phyloP scores from a whole-genome alignment of 2,888 invertebrate genomes.

The Eilema sororculum region DNA sequence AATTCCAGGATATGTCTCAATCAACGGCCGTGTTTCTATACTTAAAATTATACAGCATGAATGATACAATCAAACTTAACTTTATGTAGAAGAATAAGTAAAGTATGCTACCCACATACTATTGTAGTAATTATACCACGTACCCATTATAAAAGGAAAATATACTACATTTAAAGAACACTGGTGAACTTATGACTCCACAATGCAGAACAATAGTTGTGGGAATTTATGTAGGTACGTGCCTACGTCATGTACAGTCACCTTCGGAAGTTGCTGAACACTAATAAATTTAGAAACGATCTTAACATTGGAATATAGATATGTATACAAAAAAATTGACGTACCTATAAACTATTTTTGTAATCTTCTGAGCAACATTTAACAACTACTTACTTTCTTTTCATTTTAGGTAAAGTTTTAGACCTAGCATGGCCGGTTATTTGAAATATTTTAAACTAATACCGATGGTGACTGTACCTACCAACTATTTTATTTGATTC shows the following conservation, averaged over 20 bases:
- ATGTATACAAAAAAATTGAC: neutral
- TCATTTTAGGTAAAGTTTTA: neutral
- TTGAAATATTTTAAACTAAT: neutral
- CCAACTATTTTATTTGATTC: neutral
- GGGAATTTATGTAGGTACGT: constrained; percentile 6
- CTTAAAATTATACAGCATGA: neutral
- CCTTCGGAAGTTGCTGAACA: neutral
- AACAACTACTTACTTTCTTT: too few species aligned
- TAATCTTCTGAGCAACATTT: neutral
- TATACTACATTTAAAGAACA: neutral
- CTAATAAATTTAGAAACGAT: neutral
- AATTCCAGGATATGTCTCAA: too few species aligned
- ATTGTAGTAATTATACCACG: neutral
- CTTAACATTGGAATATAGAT: neutral
- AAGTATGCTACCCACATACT: neutral
- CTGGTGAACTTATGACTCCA: neutral
- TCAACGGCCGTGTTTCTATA: neutral
- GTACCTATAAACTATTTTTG: neutral
- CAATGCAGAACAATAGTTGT: neutral
- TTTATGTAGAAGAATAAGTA: neutral
- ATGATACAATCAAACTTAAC: constrained; percentile 10
- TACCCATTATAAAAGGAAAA: constrained; percentile 1
- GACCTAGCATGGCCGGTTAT: neutral
- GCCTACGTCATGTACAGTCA: neutral
- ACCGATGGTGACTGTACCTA: neutral